phyloP scores from a whole-genome alignment of 2,797 vertebrate species.

The Steatocranus sp. region DNA sequence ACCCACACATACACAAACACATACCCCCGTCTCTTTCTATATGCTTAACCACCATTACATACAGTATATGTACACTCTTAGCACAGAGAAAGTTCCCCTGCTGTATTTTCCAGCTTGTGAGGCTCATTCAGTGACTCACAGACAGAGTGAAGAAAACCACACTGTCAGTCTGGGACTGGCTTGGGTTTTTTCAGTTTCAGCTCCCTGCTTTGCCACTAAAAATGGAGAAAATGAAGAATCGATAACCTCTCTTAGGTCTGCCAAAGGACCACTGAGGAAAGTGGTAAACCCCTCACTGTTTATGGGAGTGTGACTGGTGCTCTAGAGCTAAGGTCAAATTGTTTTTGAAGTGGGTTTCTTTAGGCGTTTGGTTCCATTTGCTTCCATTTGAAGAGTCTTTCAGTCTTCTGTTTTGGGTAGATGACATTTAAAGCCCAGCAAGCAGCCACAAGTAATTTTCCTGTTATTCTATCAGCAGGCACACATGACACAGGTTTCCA shows the following conservation, averaged over 20 bases:
- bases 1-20: not conserved
- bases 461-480: not conserved
- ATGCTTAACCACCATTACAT: not conserved
- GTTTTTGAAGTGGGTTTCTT: not conserved
- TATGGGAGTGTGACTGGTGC: not conserved
- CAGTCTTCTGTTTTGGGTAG: not conserved
- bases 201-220: not conserved
- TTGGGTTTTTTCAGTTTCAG: conserved; percentile 5
- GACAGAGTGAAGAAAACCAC: conserved; percentile 9
- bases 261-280: not conserved
- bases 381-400: not conserved
- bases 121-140: conserved; percentile 28
- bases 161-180: not conserved
- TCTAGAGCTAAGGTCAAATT: not conserved
- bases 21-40: not conserved
- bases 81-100: conserved; percentile 30
- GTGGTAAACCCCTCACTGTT: not conserved
- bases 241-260: not conserved
- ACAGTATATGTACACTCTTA: not conserved
- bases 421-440: not conserved
- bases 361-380: not conserved
- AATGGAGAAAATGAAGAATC: conserved; percentile 10
- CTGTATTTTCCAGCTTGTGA: not conserved
- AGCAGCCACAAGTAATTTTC: not conserved
- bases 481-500: not conserved